Conservation (phyloP, 2,113 vertebrate species). For the Peromyscus maniculatus region DNA sequence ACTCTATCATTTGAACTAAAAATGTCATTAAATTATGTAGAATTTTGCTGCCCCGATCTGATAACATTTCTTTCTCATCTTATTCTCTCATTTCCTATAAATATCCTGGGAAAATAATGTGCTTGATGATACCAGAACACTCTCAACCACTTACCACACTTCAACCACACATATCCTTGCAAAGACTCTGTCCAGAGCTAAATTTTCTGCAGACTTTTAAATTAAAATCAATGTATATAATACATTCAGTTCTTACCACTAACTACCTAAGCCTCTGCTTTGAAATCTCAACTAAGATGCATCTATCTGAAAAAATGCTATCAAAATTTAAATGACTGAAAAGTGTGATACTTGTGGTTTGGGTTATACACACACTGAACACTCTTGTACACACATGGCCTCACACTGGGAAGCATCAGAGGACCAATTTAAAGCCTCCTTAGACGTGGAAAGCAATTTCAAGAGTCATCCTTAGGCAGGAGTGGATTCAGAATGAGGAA, state of each 20-base stretch:
- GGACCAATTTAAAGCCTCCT: neutral
- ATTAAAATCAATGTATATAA: neutral
- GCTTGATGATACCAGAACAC: neutral
- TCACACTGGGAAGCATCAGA: neutral
- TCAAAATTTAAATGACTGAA: neutral
- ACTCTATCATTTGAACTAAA: neutral
- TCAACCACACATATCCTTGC: neutral
- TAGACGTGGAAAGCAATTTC: neutral
- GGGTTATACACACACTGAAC: neutral
- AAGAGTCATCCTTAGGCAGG: neutral
- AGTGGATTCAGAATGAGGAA: neutral
- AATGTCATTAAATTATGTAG: slow-evolving; percentile 2
- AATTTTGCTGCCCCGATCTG: neutral
- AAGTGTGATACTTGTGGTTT: neutral
- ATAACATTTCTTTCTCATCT: neutral
- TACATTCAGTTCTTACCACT: neutral
- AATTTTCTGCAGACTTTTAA: neutral
- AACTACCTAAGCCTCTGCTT: neutral
- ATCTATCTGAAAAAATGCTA: neutral
- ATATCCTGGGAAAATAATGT: neutral
- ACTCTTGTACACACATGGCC: neutral
- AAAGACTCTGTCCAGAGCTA: neutral
- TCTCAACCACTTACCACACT: neutral
- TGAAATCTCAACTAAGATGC: neutral
- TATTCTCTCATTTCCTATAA: neutral